Conservation (phyloP, 2,888 invertebrate genomes). For the Linnaemya tessellans region DNA sequence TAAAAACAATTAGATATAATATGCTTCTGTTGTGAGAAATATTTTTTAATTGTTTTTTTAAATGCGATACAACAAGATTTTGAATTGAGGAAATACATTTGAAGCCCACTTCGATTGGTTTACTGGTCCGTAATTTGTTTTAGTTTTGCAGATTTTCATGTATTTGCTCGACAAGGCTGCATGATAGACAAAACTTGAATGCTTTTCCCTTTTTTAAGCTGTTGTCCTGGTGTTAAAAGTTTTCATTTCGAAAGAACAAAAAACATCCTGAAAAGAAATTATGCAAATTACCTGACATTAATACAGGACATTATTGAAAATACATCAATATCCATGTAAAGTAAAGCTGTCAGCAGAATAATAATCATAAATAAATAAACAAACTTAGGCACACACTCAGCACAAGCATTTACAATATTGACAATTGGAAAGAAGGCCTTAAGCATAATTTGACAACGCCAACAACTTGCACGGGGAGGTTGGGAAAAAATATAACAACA, state of each 20-base stretch:
- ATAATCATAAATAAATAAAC: conserved; percentile 51
- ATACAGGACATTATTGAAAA: conserved; percentile 66
- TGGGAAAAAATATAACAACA: conserved; percentile 21
- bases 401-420: conserved; percentile 43
- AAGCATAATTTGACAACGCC: conserved; percentile 68
- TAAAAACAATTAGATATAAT: no score
- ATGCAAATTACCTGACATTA: conserved; percentile 65
- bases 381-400: conserved; percentile 13
- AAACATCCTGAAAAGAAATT: conserved; percentile 38
- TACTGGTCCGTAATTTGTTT: no score
- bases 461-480: background rate
- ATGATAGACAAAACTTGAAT: background rate
- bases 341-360: conserved; percentile 66
- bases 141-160: background rate
- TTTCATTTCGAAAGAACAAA: background rate
- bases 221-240: background rate
- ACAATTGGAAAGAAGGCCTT: conserved; percentile 53
- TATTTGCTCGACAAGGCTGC: no score
- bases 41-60: no score
- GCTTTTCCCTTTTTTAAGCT: conserved; percentile 3
- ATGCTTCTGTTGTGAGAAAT: no score
- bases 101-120: no score
- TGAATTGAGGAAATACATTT: no score
- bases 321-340: conserved; percentile 62
- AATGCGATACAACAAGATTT: no score